phyloP scores from a whole-genome alignment of 2,888 invertebrate species.

The Phasia obesa region DNA sequence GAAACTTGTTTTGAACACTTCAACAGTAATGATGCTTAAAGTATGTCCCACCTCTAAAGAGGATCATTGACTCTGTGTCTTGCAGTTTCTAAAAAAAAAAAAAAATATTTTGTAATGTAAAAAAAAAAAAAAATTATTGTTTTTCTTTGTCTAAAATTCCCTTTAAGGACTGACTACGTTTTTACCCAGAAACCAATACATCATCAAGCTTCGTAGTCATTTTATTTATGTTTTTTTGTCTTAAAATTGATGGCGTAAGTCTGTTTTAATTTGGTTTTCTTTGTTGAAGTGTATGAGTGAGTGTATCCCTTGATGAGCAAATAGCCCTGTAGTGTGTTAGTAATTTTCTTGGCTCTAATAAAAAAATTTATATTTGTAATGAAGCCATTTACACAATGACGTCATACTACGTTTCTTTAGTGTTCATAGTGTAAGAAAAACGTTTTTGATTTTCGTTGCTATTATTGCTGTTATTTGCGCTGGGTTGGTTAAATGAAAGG shows the following conservation, averaged over 20 bases:
- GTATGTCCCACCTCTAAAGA: too few species aligned
- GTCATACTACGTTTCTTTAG: constrained; percentile 38
- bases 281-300: neutral
- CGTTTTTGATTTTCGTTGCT: neutral
- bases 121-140: too few species aligned
- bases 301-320: neutral
- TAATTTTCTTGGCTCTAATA: constrained; percentile 2
- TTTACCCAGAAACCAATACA: neutral
- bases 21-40: too few species aligned
- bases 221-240: neutral
- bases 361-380: constrained; percentile 23
- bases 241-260: constrained; percentile 24
- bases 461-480: constrained; percentile 20
- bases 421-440: neutral
- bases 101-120: too few species aligned
- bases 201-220: constrained; percentile 21
- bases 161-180: neutral
- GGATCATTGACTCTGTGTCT: too few species aligned
- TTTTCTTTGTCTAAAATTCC: too few species aligned
- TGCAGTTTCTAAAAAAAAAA: too few species aligned
- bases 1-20: too few species aligned
- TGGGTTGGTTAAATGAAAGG: constrained; percentile 29
- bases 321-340: constrained; percentile 14
- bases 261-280: neutral
- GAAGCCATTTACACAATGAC: constrained; percentile 41